These are phyloP conservation scores for Coturnix japonica DNA, from an alignment of 2,113 vertebrate genomes.

Conservation along the genomic window DNA sequence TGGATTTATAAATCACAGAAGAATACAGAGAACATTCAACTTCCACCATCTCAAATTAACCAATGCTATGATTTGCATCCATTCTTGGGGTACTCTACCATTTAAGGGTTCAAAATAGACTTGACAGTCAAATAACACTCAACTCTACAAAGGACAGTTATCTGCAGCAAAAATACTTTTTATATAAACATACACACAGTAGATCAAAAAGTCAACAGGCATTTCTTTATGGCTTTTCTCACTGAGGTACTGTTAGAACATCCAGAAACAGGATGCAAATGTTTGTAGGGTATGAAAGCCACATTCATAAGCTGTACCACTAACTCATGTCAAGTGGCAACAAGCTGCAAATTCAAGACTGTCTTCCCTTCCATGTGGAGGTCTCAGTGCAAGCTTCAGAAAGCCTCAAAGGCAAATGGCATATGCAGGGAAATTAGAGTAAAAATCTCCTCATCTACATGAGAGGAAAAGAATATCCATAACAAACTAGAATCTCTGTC, in stretches of 20 bases:
- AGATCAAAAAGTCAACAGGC: slow-evolving; percentile 62
- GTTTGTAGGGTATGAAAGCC: slow-evolving; percentile 26
- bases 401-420: slow-evolving; percentile 40
- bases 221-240: slow-evolving; percentile 81
- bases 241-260: slow-evolving; percentile 73
- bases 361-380: background rate
- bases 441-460: background rate
- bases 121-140: slow-evolving; percentile 22
- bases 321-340: background rate
- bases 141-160: slow-evolving; percentile 44
- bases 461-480: background rate
- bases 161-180: slow-evolving; percentile 51
- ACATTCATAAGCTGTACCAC: slow-evolving; percentile 30
- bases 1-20: background rate
- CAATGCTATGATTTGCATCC: background rate
- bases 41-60: background rate
- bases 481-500: background rate
- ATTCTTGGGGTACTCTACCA: background rate
- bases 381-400: slow-evolving; percentile 26
- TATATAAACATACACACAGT: slow-evolving; percentile 49
- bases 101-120: background rate
- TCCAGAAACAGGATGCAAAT: slow-evolving; percentile 45
- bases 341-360: background rate
- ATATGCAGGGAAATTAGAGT: background rate
- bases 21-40: slow-evolving; percentile 17